Conservation (phyloP, 2,797 vertebrate species). For the Momotus momota region DNA sequence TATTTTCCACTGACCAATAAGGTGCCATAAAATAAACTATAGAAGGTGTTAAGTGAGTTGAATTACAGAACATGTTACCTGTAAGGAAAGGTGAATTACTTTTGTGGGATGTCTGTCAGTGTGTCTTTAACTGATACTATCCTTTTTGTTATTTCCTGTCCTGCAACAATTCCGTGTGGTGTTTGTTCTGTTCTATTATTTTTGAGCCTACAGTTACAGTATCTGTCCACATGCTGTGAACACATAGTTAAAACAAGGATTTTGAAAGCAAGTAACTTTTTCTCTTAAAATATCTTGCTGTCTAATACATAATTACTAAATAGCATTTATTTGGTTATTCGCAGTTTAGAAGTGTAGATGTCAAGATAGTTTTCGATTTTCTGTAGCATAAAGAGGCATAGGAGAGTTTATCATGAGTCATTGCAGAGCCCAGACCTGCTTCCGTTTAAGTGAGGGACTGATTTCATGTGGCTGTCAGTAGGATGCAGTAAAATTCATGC, state of each 20-base stretch:
- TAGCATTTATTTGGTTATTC: neutral
- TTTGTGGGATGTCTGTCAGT: neutral
- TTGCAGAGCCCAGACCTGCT: neutral
- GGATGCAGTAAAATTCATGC: neutral
- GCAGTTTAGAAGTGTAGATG: neutral
- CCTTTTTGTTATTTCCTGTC: neutral
- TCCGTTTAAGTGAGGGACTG: neutral
- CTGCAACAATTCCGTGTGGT: neutral
- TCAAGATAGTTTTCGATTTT: neutral
- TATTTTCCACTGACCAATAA: neutral
- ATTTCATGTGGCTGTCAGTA: neutral
- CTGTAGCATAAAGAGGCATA: neutral
- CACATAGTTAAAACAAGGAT: neutral
- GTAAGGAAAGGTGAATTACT: neutral
- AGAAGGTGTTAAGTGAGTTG: neutral
- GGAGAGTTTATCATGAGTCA: neutral
- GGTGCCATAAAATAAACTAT: neutral
- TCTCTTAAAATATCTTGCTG: neutral
- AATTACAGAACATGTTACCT: neutral
- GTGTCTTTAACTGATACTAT: neutral
- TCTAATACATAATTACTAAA: neutral
- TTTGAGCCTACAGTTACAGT: neutral
- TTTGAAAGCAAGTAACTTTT: neutral
- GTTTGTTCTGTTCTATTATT: neutral
- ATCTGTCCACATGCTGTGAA: neutral